Base-by-base conservation (phyloP, 37 sponge, comb jelly and placozoan species). In the Halisarca cf. caerulea region DNA sequence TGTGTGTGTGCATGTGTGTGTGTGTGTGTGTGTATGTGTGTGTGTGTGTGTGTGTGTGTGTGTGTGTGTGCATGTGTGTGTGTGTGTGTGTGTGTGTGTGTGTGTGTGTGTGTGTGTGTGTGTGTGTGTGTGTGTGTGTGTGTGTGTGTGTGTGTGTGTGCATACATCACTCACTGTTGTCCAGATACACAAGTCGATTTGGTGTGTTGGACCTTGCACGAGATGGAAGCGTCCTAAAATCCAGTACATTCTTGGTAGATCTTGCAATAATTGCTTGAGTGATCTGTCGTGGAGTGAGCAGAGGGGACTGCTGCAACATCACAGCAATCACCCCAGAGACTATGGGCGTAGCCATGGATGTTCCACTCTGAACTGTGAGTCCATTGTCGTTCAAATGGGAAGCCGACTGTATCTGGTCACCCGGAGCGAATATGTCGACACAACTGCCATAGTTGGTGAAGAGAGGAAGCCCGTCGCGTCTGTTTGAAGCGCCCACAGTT, bases 351-450 rank as follows among this genome's bases (percentile, higher is more conserved):
- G 88, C 51, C 86, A 90, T 85, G n/a, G 88, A 88, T 25, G 94
- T 90, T 0, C 94, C 94, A 78, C 85, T 90, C 45, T 34, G 25
- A 8, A 40, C 34, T 1, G 37, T 40, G 14, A 36, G 37, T 39
- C 91, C 88, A n/a, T 57, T 42, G 28, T 45, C 77, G 40, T 90
- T 88, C 1, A 44, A n/a, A 40, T 78, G 59, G 55, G 74, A 84
- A 28, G 94, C 94, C 43, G 85, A 91, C 24, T 18, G 39, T 2
- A 93, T 66, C 27, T 37, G 0, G 24, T 78, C 61, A 18, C 88
- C 94, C 6, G 94, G 94, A 51, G 94, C 90, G 85, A 93, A 79
- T 5, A 93, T 84, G 68, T 90, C 88, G 0, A 93, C 88, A 66
- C 94, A 93, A 23, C 42, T 37, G 0, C 94, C 94, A 58, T 59